These are phyloP conservation scores for Cossypha caffra DNA, from an alignment of 2,797 vertebrate genomes.

Conservation along the genomic window DNA sequence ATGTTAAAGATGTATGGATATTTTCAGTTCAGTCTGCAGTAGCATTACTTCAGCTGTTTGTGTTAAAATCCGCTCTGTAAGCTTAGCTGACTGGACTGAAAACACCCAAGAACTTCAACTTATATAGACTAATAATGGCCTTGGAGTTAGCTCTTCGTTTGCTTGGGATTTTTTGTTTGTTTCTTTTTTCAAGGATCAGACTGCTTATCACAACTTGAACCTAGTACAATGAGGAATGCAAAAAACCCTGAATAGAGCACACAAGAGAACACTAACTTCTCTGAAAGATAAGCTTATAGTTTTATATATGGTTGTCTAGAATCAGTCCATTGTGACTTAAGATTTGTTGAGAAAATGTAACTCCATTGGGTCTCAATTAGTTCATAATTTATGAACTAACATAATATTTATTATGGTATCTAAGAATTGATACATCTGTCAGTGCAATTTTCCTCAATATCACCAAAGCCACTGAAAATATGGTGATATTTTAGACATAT, in stretches of 20 bases:
- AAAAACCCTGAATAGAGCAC: background rate
- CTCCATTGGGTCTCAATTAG: background rate
- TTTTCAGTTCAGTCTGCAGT: background rate
- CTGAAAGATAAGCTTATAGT: background rate
- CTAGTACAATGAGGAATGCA: background rate
- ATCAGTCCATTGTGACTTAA: background rate
- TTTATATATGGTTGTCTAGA: background rate
- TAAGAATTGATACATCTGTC: background rate
- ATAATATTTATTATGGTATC: background rate
- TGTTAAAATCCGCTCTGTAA: background rate
- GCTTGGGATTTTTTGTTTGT: background rate
- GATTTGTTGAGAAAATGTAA: background rate
- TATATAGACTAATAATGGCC: background rate
- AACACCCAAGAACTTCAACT: background rate
- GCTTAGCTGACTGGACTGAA: background rate
- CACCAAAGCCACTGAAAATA: background rate
- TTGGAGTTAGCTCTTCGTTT: background rate
- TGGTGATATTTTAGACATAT: too few relatives aligned
- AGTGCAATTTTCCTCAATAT: background rate
- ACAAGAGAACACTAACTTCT: background rate
- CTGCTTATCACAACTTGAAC: background rate
- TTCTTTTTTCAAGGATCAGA: background rate
- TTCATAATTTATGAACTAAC: background rate
- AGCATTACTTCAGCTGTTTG: background rate
- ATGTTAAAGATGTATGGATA: rapidly evolving